Evolutionary conservation across 1,140 invertebrate species (phyloP), one percentile per base, ranked within the genome.

Genomic region (Listronotus oregonensis): DNA sequence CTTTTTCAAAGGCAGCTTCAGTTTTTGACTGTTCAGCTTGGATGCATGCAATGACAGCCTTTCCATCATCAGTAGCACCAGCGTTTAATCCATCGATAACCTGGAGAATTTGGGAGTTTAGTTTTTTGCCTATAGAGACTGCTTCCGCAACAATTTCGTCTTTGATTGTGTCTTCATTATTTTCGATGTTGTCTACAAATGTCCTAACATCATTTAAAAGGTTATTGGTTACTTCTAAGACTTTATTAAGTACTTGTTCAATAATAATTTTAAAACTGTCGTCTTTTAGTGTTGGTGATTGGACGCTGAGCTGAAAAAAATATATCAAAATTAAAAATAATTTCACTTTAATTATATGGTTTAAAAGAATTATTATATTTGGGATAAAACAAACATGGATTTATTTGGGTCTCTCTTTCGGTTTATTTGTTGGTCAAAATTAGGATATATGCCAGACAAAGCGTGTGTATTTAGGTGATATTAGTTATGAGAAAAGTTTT

Each of bases 31-130:
- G 46, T 21, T 49, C 46, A 4, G 15, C 46, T 2, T 49, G 4
- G 18, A 49, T 27, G 18, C 46, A 49, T 8, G 15, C 18, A 18
- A 49, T 12, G 4, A 49, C 18, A 6, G 12, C 18, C 10, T 27
- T 49, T 18, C 15, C 46, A 17, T 49, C 18, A 21, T 49, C 46
- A 17, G 46, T 49, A 17, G 46, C 46, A 12, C 46, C 46, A 49
- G 21, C 46, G 21, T 21, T 49, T 6, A 49, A 27, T 9, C 18
- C 8, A 12, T 49, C 46, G 18, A 49, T 49, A 21, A 21, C 15
- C 5, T 49, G 9, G n/a, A 44, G 8, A 12, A 44, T 12, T 1
- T 2, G 4, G 3, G 7, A 11, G 8, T 47, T 3, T n/a, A 47
- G 14, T n/a, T 47, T 0, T 21, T 47, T 47, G 8, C 43, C 43